A percentile compares a stretch with the other conserved stretches of the same genome.
These are phyloP conservation scores for Drosophila subobscura DNA, from an alignment of 1,140 invertebrate species.

Conservation along the genomic window DNA sequence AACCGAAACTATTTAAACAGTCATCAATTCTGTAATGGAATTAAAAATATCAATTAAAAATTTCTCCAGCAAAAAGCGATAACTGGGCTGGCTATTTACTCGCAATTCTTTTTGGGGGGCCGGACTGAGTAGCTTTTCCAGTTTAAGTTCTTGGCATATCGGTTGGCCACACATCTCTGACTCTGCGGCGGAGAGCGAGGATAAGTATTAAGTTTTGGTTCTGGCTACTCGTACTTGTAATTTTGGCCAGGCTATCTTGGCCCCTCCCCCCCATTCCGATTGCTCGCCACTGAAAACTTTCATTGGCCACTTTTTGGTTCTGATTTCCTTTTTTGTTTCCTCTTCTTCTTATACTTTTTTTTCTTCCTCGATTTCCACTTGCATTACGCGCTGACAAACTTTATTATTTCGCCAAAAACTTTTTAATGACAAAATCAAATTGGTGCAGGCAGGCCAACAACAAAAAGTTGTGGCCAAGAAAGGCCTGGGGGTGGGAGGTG, in stretches of 20 bases:
- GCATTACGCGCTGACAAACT: slow-evolving; percentile 86
- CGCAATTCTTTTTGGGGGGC: slow-evolving; percentile 4
- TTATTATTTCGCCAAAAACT: slow-evolving; percentile 87
- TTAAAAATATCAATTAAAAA: slow-evolving; percentile 30
- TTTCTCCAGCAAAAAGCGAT: slow-evolving; percentile 20
- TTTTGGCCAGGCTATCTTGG: slow-evolving; percentile 20
- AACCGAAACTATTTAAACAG: slow-evolving; percentile 23
- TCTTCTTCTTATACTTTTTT: slow-evolving; percentile 4
- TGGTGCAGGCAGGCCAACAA: slow-evolving; percentile 85
- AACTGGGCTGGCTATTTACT: slow-evolving; percentile 22
- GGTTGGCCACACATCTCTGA: slow-evolving; percentile 27
- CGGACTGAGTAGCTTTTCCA: slow-evolving; percentile 1
- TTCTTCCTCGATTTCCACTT: slow-evolving; percentile 74
- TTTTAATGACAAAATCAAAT: slow-evolving; percentile 75
- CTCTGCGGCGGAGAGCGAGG: not conserved
- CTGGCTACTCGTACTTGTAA: slow-evolving; percentile 12
- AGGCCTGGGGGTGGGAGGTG: not conserved
- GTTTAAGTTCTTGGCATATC: slow-evolving; percentile 20
- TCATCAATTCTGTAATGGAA: slow-evolving; percentile 25
- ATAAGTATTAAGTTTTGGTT: slow-evolving; percentile 30
- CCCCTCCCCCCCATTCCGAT: not conserved
- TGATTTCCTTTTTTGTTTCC: slow-evolving; percentile 43
- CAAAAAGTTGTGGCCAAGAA: slow-evolving; percentile 86
- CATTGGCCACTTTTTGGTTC: slow-evolving; percentile 52
- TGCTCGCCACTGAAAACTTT: slow-evolving; percentile 40